Base-by-base conservation (phyloP, 2,113 vertebrate species). In the Struthio camelus region DNA sequence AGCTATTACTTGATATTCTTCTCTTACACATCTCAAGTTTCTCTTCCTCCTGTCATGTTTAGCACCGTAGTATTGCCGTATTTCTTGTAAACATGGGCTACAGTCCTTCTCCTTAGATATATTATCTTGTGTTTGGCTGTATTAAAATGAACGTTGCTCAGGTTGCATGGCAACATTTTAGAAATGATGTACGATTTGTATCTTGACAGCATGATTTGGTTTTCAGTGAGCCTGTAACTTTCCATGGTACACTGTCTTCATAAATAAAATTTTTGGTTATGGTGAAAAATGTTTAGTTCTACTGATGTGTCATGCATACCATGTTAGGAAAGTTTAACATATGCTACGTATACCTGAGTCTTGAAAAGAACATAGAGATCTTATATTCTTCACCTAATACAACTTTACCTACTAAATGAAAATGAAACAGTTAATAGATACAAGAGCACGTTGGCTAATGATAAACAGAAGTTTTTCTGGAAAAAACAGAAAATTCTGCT, bases 281-380 rank as follows among this genome's bases (percentile, higher is more conserved):
- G 11, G 12, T 18, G 61, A 94, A 77, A 28, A 1, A 36, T 22
- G 22, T 32, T 44, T 8, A 15, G 20, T n/a, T 59, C 84, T 38
- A 24, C 36, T 30, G 85, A 46, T 7, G 6, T 2, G 4, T 46
- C 48, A 62, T 1, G 25, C n/a, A 25, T 0, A 44, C 2, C 11
- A 50, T 3, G 1, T 9, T 3, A 61, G 15, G 28, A 75, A 85
- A 75, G 73, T 11, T n/a, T 12, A 69, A 51, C 20, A 11, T 36
- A 44, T 4, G 27, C 32, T 70, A 28, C 13, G 10, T 7, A 17
- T 25, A 30, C 4, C 3, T 0, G 2, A 38, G 36, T 30, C 40
- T 58, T 40, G 38, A 23, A 46, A 44, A 53, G 30, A 76, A 66
- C 6, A 48, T 10, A 36, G 76, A 65, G 28, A 58, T 30, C 36